Conservation (phyloP, 2,113 vertebrate genomes). For the Mirza zaza region DNA sequence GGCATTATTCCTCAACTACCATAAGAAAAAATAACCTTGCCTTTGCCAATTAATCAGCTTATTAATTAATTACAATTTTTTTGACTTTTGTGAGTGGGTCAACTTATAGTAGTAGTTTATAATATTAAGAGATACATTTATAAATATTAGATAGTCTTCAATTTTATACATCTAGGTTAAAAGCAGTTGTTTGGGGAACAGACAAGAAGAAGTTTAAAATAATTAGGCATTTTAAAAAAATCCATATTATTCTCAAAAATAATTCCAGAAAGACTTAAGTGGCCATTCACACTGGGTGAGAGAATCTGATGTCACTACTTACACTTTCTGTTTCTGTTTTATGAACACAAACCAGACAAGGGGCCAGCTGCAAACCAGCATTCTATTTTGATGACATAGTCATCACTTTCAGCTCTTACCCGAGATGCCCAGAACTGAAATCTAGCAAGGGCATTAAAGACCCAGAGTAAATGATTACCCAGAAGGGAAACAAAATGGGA, state of each 20-base stretch:
- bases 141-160: neutral
- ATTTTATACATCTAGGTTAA: neutral
- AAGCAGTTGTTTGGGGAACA: neutral
- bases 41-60: neutral
- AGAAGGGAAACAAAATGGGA: neutral
- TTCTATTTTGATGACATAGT: neutral
- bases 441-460: neutral
- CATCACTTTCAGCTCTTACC: neutral
- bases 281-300: conserved; percentile 43
- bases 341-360: conserved; percentile 38
- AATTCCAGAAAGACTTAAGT: conserved; percentile 61
- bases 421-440: conserved; percentile 8
- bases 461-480: neutral
- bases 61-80: neutral
- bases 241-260: neutral
- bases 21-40: neutral
- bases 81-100: neutral
- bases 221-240: neutral
- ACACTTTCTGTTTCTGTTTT: conserved; percentile 41
- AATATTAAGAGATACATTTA: neutral
- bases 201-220: neutral
- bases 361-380: neutral
- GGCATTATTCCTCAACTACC: neutral
- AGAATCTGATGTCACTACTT: conserved; percentile 29
- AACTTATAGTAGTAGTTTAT: neutral